A percentile compares a stretch with the other conserved stretches of the same genome.
These are phyloP conservation scores for Drosophila lacicola DNA, from an alignment of 2,888 invertebrate species.

Conservation along the genomic window DNA sequence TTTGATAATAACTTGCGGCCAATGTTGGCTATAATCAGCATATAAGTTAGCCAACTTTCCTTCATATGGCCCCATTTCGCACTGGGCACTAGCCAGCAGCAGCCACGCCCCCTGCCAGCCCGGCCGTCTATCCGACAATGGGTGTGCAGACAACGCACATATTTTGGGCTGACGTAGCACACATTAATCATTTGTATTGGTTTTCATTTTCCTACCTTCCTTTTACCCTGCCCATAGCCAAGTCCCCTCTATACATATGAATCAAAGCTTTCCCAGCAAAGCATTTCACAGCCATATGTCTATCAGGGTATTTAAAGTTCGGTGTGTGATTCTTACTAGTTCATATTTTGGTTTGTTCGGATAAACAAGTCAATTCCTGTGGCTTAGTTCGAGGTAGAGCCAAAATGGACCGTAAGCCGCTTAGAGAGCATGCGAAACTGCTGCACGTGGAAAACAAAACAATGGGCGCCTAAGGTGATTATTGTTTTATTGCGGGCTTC, in stretches of 20 bases:
- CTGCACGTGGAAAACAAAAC: constrained; percentile 13
- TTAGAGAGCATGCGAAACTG: constrained; percentile 25
- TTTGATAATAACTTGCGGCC: constrained; percentile 78
- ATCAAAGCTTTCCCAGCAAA: too few species aligned
- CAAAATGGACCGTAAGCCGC: constrained; percentile 34
- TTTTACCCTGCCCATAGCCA: too few species aligned
- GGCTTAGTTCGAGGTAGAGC: constrained; percentile 25
- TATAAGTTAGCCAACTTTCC: constrained; percentile 72
- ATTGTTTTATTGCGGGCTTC: constrained; percentile 11
- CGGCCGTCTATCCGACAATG: constrained; percentile 34
- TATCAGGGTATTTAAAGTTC: too few species aligned
- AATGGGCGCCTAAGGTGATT: not conserved
- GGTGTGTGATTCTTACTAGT: not conserved
- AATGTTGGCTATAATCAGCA: constrained; percentile 76
- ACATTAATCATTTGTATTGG: constrained; percentile 73
- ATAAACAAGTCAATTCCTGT: constrained; percentile 68
- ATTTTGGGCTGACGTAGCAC: constrained; percentile 72
- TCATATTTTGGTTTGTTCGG: constrained; percentile 10
- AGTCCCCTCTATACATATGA: too few species aligned
- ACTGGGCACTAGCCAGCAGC: constrained; percentile 10
- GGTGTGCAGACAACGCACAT: constrained; percentile 61
- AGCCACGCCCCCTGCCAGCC: constrained; percentile 8
- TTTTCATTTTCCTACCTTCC: constrained; percentile 35
- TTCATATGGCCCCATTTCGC: constrained; percentile 33
- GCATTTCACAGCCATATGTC: too few species aligned